Evolutionary conservation across 2,888 invertebrate species (phyloP).

Genomic region (Drosophila lutescens): DNA sequence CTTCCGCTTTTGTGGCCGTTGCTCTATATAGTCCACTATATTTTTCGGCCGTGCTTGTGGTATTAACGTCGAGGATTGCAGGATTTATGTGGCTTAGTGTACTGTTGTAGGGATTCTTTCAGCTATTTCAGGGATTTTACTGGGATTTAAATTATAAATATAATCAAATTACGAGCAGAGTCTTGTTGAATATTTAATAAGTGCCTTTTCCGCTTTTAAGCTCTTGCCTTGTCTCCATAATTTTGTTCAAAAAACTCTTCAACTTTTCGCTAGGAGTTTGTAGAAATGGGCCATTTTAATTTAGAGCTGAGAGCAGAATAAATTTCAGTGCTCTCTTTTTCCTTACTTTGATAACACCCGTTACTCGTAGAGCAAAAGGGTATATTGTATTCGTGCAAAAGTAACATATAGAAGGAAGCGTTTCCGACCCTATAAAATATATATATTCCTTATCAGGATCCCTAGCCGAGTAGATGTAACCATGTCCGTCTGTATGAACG

Average conservation of each 20-base stretch:
- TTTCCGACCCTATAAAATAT: too few relatives aligned
- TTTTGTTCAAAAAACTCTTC: neutral
- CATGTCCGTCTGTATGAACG: too few relatives aligned
- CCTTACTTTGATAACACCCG: neutral
- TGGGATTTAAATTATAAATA: conserved; percentile 5
- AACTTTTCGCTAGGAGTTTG: neutral
- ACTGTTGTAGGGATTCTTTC: conserved; percentile 9
- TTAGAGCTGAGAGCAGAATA: conserved; percentile 3
- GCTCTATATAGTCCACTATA: conserved; percentile 13
- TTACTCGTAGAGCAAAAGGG: too few relatives aligned
- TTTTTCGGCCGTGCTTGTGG: conserved; percentile 23
- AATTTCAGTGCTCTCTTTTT: conserved; percentile 1
- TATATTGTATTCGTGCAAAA: too few relatives aligned
- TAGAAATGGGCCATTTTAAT: conserved; percentile 1
- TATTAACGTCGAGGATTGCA: conserved; percentile 13
- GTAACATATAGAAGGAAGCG: too few relatives aligned
- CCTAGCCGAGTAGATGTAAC: too few relatives aligned
- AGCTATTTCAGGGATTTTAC: conserved; percentile 1
- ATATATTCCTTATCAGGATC: too few relatives aligned
- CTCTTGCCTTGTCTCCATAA: neutral
- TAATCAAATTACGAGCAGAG: conserved; percentile 18
- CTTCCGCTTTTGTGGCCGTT: conserved; percentile 5
- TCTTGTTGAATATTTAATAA: conserved; percentile 3
- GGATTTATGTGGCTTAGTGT: conserved; percentile 12
- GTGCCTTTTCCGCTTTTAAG: neutral